phyloP scores from a whole-genome alignment of 2,113 vertebrate species.

The Silurus glanis region DNA sequence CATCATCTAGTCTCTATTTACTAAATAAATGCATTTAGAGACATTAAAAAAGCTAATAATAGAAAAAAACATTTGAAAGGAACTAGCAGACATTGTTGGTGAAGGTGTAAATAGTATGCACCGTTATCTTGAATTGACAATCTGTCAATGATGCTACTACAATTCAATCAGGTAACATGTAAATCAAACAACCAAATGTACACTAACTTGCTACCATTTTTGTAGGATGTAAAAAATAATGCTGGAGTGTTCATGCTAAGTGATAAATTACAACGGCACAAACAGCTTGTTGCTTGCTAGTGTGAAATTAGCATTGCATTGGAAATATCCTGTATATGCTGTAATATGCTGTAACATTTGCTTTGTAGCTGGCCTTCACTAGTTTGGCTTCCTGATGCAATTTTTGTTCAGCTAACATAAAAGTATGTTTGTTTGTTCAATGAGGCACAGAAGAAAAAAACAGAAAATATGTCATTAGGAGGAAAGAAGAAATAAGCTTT shows the following conservation, averaged over 20 bases:
- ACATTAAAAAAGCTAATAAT: not conserved
- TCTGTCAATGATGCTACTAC: not conserved
- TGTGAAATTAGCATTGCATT: not conserved
- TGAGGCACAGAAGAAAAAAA: slow-evolving; percentile 80
- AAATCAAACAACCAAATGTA: not conserved
- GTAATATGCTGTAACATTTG: not conserved
- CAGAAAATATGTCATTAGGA: slow-evolving; percentile 78
- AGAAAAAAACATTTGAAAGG: not conserved
- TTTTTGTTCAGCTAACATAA: slow-evolving; percentile 65
- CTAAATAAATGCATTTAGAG: not conserved
- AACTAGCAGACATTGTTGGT: not conserved
- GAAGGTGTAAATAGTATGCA: not conserved
- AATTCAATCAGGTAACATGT: not conserved
- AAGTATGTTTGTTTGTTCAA: slow-evolving; percentile 77
- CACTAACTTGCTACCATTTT: not conserved
- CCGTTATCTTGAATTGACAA: not conserved
- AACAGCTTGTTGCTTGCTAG: not conserved
- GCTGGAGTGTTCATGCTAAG: not conserved
- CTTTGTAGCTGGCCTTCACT: not conserved
- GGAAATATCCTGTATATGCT: not conserved
- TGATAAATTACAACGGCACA: not conserved
- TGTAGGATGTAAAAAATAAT: not conserved
- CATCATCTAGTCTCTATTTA: not conserved
- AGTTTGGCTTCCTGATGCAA: slow-evolving; percentile 19
- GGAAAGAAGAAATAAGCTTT: slow-evolving; percentile 76